These are phyloP conservation scores for Periophthalmodon schlosseri DNA, from an alignment of 2,113 vertebrate species.

Conservation along the genomic window DNA sequence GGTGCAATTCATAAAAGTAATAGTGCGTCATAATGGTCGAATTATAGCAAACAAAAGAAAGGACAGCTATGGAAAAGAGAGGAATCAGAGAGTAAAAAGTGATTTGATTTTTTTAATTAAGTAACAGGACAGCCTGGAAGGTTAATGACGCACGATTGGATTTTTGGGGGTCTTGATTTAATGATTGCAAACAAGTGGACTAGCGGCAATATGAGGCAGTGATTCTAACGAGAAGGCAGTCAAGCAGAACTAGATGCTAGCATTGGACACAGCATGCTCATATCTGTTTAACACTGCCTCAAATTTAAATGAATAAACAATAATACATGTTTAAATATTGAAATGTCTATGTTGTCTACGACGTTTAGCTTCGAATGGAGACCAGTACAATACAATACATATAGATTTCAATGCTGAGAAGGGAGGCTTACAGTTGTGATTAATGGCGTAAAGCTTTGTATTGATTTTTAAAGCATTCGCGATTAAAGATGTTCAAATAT, in stretches of 20 bases:
- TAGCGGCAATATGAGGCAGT: not conserved
- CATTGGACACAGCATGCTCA: not conserved
- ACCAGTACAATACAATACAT: not conserved
- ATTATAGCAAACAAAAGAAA: not conserved
- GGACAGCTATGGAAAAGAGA: not conserved
- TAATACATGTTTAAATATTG: not conserved
- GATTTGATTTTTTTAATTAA: not conserved
- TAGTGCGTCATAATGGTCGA: not conserved
- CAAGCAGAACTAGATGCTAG: not conserved
- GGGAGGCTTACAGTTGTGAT: not conserved
- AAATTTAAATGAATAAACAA: not conserved
- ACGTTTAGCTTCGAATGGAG: not conserved
- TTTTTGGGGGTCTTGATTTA: not conserved
- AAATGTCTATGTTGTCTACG: not conserved
- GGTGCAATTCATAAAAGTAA: not conserved
- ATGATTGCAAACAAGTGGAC: not conserved
- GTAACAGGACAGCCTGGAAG: not conserved
- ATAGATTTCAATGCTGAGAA: not conserved
- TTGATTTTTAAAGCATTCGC: slow-evolving; percentile 33
- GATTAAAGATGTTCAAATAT: slow-evolving; percentile 3
- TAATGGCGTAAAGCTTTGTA: not conserved
- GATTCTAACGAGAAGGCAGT: not conserved
- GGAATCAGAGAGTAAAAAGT: not conserved
- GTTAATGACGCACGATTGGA: not conserved
- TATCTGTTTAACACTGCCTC: not conserved